Conservation (phyloP, 1,140 invertebrate species). For the Sarcophaga bullata region DNA sequence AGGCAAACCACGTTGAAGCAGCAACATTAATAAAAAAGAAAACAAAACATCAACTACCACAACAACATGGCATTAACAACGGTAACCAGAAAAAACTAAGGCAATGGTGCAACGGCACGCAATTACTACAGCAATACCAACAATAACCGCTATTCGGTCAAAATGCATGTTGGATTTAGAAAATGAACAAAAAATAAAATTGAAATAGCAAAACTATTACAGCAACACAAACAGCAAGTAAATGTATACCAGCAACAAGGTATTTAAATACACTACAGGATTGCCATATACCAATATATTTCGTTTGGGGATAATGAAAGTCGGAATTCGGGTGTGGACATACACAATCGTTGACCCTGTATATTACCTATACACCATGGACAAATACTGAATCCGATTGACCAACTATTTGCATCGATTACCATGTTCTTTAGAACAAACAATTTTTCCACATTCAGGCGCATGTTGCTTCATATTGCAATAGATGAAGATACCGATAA, state of each 20-base stretch:
- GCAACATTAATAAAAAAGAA: too few relatives aligned
- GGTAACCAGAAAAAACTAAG: constrained; percentile 18
- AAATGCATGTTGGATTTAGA: constrained; percentile 4
- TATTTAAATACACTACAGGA: background rate
- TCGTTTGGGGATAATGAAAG: too few relatives aligned
- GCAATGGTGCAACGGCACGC: constrained; percentile 35
- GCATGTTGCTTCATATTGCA: too few relatives aligned
- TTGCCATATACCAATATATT: background rate
- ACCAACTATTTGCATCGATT: too few relatives aligned
- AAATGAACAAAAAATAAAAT: background rate
- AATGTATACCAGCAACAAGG: background rate
- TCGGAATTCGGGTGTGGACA: too few relatives aligned
- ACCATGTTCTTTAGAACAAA: too few relatives aligned
- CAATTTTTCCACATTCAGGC: too few relatives aligned
- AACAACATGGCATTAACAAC: background rate
- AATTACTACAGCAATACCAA: background rate
- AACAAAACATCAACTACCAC: background rate
- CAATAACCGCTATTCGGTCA: constrained; percentile 31
- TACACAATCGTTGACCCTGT: too few relatives aligned
- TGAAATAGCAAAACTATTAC: too few relatives aligned
- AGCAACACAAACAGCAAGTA: background rate
- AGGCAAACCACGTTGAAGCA: constrained; percentile 27
- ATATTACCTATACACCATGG: too few relatives aligned
- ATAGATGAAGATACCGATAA: too few relatives aligned
- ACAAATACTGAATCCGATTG: too few relatives aligned